Percentiles rank a stretch among this genome's conserved stretches.
phyloP scores from a whole-genome alignment of 2,113 vertebrate genomes.

The Rana temporaria region DNA sequence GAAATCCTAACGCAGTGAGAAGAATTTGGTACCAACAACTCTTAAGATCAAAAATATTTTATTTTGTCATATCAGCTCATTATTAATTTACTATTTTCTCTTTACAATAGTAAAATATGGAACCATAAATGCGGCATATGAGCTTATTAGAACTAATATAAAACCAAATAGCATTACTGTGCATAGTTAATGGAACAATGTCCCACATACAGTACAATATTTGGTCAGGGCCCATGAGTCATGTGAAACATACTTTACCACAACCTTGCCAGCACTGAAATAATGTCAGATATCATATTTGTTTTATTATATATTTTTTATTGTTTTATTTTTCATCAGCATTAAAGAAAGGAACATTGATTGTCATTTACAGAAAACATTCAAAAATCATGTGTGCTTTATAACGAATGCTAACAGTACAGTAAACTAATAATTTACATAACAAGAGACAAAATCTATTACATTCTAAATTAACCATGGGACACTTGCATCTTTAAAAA shows the following conservation, averaged over 20 bases:
- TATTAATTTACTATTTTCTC: not conserved
- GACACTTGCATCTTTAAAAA: slow-evolving; percentile 72
- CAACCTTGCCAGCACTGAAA: not conserved
- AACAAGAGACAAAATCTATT: slow-evolving; percentile 78
- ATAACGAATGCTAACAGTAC: slow-evolving; percentile 79
- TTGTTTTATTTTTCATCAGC: slow-evolving; percentile 77
- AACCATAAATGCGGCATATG: too few relatives aligned
- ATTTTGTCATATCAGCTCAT: not conserved
- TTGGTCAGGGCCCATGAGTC: too few relatives aligned
- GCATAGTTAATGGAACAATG: too few relatives aligned
- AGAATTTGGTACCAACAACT: too few relatives aligned
- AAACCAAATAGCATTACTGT: too few relatives aligned
- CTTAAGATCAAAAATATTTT: not conserved
- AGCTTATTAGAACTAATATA: too few relatives aligned
- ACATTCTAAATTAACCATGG: slow-evolving; percentile 84
- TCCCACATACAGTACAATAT: too few relatives aligned
- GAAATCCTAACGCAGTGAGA: too few relatives aligned
- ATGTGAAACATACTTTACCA: not conserved
- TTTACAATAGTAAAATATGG: too few relatives aligned
- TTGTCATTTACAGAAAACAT: slow-evolving; percentile 92
- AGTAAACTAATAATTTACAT: slow-evolving; percentile 83
- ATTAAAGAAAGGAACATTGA: slow-evolving; percentile 86
- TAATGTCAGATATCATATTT: not conserved
- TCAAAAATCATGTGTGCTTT: slow-evolving; percentile 88
- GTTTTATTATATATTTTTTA: slow-evolving; percentile 57